phyloP scores from a whole-genome alignment of 2,113 vertebrate genomes.

The Sorex fumeus region DNA sequence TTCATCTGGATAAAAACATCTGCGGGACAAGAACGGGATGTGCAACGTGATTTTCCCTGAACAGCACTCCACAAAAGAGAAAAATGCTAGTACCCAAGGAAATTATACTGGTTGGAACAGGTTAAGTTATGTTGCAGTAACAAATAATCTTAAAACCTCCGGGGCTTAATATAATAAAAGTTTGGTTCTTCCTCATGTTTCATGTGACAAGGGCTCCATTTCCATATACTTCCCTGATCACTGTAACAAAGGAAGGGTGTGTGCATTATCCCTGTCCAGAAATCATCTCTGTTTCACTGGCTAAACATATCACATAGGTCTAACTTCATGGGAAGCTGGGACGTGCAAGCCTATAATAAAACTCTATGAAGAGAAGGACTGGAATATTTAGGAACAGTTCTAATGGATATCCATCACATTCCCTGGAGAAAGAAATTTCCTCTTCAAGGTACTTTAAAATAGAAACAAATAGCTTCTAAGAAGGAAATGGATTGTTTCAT shows the following conservation, averaged over 20 bases:
- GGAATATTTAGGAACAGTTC: not conserved
- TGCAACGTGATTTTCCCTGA: not conserved
- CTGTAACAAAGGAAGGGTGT: not conserved
- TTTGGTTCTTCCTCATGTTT: slow-evolving; percentile 14
- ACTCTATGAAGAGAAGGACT: not conserved
- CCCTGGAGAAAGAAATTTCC: not conserved
- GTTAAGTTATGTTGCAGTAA: slow-evolving; percentile 40
- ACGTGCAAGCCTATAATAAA: not conserved
- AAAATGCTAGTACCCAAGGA: slow-evolving; percentile 18
- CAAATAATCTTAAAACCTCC: slow-evolving; percentile 37
- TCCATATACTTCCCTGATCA: not conserved
- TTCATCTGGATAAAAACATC: slow-evolving; percentile 69
- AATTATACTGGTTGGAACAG: not conserved
- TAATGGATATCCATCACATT: not conserved
- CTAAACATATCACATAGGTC: not conserved
- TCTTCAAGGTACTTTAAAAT: slow-evolving; percentile 16
- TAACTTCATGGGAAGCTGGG: not conserved
- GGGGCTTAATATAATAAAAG: not conserved
- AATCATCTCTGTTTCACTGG: slow-evolving; percentile 19
- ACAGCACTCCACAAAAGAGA: not conserved
- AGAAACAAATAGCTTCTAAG: not conserved
- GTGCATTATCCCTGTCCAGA: not conserved
- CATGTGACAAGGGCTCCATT: not conserved
- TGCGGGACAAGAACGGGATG: slow-evolving; percentile 39
- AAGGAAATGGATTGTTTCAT: slow-evolving; percentile 26